A percentile compares a stretch with the other conserved stretches of the same genome.
Evolutionary conservation across 2,113 vertebrate species (phyloP).

Genomic region (Cardinalis cardinalis): DNA sequence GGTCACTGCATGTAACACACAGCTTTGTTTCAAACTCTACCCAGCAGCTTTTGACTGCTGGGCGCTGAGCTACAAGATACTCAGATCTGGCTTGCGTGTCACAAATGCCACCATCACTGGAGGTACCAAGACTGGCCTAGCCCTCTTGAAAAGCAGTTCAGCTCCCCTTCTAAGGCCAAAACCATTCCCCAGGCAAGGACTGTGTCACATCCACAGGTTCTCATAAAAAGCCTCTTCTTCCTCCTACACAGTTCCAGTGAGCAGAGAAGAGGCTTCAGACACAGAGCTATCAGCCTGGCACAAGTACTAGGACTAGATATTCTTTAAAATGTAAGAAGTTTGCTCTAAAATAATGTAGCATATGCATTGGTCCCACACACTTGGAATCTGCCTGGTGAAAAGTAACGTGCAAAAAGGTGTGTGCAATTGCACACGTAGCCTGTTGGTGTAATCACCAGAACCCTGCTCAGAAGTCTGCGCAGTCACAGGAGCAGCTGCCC

Average conservation of each 20-base stretch:
- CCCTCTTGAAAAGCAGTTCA: neutral
- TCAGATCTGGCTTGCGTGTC: neutral
- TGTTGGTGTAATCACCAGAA: neutral
- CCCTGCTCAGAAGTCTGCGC: neutral
- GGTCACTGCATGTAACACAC: neutral
- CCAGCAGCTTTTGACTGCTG: neutral
- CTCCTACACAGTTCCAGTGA: neutral
- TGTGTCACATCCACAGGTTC: neutral
- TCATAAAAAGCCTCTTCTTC: neutral
- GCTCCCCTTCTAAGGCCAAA: neutral
- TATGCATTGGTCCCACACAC: constrained; percentile 18
- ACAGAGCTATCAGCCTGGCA: neutral
- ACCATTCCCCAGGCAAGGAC: neutral
- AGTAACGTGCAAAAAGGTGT: neutral
- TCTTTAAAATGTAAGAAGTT: neutral
- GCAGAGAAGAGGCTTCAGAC: neutral
- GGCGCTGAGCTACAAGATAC: neutral
- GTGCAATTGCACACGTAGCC: neutral
- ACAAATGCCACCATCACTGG: neutral
- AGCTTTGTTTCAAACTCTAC: neutral
- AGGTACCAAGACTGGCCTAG: neutral
- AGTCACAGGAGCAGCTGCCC: neutral
- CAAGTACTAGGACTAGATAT: neutral
- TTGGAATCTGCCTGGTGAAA: neutral
- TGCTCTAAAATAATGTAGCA: neutral